A percentile compares a stretch with the other conserved stretches of the same genome.
Conservation (phyloP, 2,888 invertebrate genomes). For the Hemithea aestivaria region DNA sequence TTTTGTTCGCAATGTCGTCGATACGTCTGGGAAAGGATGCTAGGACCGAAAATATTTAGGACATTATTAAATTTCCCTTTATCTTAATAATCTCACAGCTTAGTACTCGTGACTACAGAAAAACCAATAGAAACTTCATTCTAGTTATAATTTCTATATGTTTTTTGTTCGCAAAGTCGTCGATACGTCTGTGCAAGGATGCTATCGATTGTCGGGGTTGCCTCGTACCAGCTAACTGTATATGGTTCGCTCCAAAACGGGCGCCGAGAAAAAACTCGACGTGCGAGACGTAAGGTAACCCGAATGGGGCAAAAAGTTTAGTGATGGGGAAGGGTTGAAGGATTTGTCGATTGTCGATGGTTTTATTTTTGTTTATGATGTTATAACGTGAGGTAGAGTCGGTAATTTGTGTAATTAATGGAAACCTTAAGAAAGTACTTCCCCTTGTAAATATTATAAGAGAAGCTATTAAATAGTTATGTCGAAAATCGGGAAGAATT, state of each 20-base stretch:
- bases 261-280: conserved; percentile 67
- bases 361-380: background rate
- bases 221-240: conserved; percentile 65
- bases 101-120: no score
- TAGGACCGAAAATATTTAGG: no score
- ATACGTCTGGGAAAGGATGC: conserved; percentile 49
- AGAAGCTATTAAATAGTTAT: no score
- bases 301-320: conserved; percentile 57
- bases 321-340: conserved; percentile 13
- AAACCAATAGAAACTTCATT: no score
- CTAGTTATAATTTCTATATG: no score
- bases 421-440: no score
- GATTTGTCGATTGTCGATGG: conserved; percentile 11
- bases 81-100: no score
- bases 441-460: no score
- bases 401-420: no score
- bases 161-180: conserved; percentile 7
- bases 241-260: conserved; percentile 71
- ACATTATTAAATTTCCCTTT: no score
- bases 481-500: no score
- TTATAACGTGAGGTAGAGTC: no score
- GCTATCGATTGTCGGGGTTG: conserved; percentile 76
- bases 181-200: conserved; percentile 43
- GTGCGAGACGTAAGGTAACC: conserved; percentile 63
- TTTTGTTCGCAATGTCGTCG: conserved; percentile 9